Conservation (phyloP, 2,797 vertebrate species). For the Peromyscus attwateri region DNA sequence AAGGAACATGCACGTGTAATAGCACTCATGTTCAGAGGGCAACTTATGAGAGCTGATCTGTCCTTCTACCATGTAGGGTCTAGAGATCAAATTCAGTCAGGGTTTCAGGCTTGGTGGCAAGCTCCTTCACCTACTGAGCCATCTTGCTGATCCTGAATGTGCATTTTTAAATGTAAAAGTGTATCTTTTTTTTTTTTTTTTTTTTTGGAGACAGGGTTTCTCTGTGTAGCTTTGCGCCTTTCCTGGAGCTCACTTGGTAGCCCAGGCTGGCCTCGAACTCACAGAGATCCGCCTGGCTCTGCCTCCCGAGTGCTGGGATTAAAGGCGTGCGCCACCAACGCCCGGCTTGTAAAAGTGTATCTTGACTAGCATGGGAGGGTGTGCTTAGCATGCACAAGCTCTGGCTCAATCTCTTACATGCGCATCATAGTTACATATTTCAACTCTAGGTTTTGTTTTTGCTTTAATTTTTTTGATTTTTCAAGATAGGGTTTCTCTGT, state of each 20-base stretch:
- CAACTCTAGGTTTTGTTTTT: not conserved
- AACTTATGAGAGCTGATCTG: not conserved
- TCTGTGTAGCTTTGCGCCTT: no score
- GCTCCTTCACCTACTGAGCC: not conserved
- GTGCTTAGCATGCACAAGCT: no score
- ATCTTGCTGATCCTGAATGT: not conserved
- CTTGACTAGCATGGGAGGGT: not conserved
- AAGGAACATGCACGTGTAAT: rapidly evolving
- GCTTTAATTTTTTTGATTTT: not conserved
- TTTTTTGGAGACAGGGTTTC: no score
- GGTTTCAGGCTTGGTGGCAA: not conserved
- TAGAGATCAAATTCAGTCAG: not conserved
- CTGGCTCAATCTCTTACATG: not conserved
- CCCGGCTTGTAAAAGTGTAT: not conserved
- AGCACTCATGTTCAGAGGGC: not conserved
- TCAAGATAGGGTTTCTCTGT: not conserved
- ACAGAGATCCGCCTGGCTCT: no score
- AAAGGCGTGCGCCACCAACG: no score
- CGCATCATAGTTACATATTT: not conserved
- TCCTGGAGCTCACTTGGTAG: no score
- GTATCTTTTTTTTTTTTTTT: no score
- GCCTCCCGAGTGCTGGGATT: no score
- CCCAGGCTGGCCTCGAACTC: no score
- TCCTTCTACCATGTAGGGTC: not conserved
- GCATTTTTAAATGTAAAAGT: not conserved